phyloP scores from a whole-genome alignment of 2,113 vertebrate species.

The Cnemophilus loriae region DNA sequence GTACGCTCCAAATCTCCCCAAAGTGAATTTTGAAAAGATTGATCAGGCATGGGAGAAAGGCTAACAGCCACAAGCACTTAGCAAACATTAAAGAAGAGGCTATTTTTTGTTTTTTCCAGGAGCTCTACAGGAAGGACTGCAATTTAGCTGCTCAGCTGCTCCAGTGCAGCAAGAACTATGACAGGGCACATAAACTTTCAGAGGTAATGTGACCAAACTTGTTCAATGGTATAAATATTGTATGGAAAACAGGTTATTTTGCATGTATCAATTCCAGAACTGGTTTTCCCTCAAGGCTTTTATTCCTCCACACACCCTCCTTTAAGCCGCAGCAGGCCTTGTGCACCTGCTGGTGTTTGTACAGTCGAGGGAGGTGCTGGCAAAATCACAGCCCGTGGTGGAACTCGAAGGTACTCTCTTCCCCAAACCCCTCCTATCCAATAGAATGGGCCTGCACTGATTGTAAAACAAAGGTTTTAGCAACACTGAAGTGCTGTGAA shows the following conservation, averaged over 20 bases:
- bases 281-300: not conserved
- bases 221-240: not conserved
- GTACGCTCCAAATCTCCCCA: not conserved
- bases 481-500: not conserved
- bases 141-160: slow-evolving; percentile 93
- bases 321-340: not conserved
- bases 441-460: not conserved
- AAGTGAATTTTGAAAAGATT: not conserved
- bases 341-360: not conserved
- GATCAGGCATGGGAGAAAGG: not conserved
- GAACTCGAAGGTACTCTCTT: not conserved
- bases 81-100: not conserved
- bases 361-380: not conserved
- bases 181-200: slow-evolving; percentile 87
- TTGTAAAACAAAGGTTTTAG: not conserved
- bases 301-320: not conserved
- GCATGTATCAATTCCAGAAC: not conserved
- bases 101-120: slow-evolving; percentile 75
- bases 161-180: slow-evolving; percentile 90
- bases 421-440: not conserved
- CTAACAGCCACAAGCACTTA: not conserved
- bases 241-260: not conserved
- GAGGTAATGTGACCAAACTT: slow-evolving; percentile 78
- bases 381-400: not conserved
- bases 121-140: slow-evolving; percentile 95